Evolutionary conservation across 2,113 vertebrate genomes (phyloP).

Genomic region (Ciconia stormi): DNA sequence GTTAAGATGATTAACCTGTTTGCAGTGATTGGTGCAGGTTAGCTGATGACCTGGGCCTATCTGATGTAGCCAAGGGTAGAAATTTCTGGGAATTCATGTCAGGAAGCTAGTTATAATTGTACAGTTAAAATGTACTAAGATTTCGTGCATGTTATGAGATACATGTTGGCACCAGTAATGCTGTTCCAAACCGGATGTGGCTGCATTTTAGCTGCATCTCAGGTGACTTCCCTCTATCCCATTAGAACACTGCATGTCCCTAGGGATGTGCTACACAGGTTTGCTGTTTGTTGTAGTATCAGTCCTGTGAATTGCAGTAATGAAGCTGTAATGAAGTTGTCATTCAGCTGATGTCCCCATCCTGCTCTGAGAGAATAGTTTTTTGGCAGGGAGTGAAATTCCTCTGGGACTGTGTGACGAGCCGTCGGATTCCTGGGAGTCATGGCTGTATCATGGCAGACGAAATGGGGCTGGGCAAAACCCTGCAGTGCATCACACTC

Average conservation of each 20-base stretch:
- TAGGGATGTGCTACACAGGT: not conserved
- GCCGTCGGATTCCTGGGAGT: conserved; percentile 83
- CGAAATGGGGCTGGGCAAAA: conserved; percentile 98
- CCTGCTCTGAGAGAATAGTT: conserved; percentile 1
- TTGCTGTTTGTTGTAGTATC: not conserved
- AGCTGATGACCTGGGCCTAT: not conserved
- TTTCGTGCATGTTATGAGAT: not conserved
- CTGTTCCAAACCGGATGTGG: not conserved
- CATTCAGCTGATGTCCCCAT: not conserved
- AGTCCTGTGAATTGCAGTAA: not conserved
- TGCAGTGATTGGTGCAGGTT: not conserved
- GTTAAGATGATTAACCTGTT: not conserved
- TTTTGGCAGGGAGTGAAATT: conserved; percentile 91
- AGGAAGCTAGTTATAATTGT: not conserved
- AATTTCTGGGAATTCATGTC: not conserved
- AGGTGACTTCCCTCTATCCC: not conserved
- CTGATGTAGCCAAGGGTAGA: not conserved
- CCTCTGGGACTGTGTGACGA: conserved; percentile 96
- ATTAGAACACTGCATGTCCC: not conserved
- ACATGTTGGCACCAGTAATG: not conserved
- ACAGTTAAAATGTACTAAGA: not conserved
- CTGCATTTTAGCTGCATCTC: not conserved
- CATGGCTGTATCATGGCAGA: conserved; percentile 98
- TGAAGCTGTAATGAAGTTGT: not conserved
- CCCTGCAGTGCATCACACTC: conserved; percentile 91